These are phyloP conservation scores for Apistogramma diplotaenia DNA, from an alignment of 2,113 vertebrate genomes.

Conservation along the genomic window DNA sequence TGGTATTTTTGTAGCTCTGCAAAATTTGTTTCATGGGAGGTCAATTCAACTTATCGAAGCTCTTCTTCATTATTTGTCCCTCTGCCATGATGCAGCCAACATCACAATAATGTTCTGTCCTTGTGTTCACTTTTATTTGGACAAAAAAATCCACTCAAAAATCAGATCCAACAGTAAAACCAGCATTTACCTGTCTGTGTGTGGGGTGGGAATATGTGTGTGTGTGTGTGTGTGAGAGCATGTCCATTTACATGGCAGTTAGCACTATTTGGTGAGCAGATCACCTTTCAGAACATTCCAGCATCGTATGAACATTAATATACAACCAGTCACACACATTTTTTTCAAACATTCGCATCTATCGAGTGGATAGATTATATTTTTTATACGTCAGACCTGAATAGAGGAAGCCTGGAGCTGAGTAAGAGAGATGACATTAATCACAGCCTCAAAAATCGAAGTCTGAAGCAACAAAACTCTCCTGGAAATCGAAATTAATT, in stretches of 20 bases:
- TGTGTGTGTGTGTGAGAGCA: background rate
- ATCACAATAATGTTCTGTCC: constrained; percentile 8
- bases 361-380: background rate
- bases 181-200: background rate
- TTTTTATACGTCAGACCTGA: background rate
- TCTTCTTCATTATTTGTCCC: constrained; percentile 44
- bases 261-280: constrained; percentile 45
- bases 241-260: constrained; percentile 31
- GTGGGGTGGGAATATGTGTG: background rate
- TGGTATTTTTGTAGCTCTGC: constrained; percentile 18
- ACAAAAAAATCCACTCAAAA: constrained; percentile 36
- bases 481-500: background rate
- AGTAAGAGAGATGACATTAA: background rate
- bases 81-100: constrained; percentile 27
- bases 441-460: background rate
- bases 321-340: constrained; percentile 46
- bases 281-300: constrained; percentile 71
- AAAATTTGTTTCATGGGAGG: constrained; percentile 39
- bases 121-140: constrained; percentile 12
- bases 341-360: no score
- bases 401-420: background rate
- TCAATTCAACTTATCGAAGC: constrained; percentile 31
- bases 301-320: constrained; percentile 71
- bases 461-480: background rate
- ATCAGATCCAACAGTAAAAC: constrained; percentile 35